Conservation (phyloP, 2,113 vertebrate genomes). For the Fulmarus glacialis region DNA sequence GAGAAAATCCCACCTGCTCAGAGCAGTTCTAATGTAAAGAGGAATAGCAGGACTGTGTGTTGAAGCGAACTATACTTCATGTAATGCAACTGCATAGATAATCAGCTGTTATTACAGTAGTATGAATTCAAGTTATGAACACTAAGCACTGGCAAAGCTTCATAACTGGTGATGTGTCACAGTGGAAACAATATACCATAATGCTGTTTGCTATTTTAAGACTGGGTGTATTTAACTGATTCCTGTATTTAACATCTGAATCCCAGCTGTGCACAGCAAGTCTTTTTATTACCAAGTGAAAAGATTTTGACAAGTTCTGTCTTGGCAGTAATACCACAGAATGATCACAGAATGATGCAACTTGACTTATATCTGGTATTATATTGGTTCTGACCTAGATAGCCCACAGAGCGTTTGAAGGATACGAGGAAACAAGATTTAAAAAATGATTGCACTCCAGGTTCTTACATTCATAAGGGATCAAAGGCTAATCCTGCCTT, state of each 20-base stretch:
- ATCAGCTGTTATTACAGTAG: neutral
- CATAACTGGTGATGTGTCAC: neutral
- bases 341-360: neutral
- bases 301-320: constrained; percentile 8
- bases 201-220: constrained; percentile 26
- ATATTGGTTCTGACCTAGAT: neutral
- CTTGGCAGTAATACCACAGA: neutral
- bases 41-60: neutral
- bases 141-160: neutral
- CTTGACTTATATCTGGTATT: neutral
- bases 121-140: neutral
- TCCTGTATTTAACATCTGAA: constrained; percentile 18
- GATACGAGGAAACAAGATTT: neutral
- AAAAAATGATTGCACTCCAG: neutral
- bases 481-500: constrained; percentile 45
- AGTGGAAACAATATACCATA: neutral
- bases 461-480: constrained; percentile 4
- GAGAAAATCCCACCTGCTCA: neutral
- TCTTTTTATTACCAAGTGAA: neutral
- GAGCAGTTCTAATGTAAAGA: neutral
- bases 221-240: neutral
- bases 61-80: neutral
- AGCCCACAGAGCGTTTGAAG: neutral
- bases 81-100: neutral
- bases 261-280: neutral